Conservation (phyloP, 2,797 vertebrate species). For the Threskiornis aethiopicus region DNA sequence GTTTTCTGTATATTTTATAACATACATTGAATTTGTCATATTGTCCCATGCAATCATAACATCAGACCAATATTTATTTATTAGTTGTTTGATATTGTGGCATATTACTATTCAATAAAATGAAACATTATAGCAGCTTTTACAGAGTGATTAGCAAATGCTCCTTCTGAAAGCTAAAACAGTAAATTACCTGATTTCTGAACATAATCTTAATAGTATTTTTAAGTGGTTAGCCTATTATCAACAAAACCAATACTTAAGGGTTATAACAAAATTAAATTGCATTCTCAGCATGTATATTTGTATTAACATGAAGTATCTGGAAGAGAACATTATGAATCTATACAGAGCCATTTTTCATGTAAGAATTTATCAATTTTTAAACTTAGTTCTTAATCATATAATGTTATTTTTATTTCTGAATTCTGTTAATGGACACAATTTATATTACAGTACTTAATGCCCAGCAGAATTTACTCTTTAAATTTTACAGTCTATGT, state of each 20-base stretch:
- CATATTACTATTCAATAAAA: not conserved
- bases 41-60: not conserved
- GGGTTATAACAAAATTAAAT: not conserved
- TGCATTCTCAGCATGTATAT: not conserved
- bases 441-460: not conserved
- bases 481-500: not conserved
- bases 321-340: not conserved
- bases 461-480: not conserved
- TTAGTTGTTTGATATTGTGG: not conserved
- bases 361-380: not conserved
- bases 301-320: not conserved
- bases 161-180: not conserved
- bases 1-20: not conserved
- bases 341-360: not conserved
- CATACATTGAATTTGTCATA: conserved; percentile 10
- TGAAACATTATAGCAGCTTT: not conserved
- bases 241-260: not conserved
- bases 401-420: no score
- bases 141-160: not conserved
- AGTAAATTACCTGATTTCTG: not conserved
- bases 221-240: not conserved
- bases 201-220: not conserved
- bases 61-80: conserved; percentile 5
- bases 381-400: not conserved
- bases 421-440: not conserved